These are phyloP conservation scores for Turdus rufiventris DNA, from an alignment of 2,113 vertebrate species.

Conservation along the genomic window DNA sequence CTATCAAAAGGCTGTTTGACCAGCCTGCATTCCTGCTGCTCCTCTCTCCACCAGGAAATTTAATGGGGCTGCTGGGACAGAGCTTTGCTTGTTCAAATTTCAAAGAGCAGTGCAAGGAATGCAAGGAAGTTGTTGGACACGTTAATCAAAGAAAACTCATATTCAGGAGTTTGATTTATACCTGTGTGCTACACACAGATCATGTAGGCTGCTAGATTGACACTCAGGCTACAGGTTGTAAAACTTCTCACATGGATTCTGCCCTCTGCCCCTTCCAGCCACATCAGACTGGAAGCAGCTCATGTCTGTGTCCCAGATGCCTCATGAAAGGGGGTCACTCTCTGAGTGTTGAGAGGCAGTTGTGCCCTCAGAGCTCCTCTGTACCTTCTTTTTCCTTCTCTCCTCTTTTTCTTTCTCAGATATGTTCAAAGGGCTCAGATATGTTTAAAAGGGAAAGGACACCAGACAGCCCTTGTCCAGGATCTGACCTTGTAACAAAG, in stretches of 20 bases:
- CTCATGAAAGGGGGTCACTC: not conserved
- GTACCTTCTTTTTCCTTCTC: not conserved
- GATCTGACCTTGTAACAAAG: not conserved
- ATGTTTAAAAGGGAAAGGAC: not conserved
- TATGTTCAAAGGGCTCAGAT: not conserved
- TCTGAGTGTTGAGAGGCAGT: not conserved
- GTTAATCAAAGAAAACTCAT: conserved; percentile 27
- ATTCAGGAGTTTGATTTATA: conserved; percentile 31
- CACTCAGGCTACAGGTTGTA: not conserved
- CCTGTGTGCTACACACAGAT: not conserved
- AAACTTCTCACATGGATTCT: not conserved
- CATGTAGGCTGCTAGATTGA: not conserved
- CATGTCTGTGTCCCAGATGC: not conserved
- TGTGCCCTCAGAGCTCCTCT: not conserved
- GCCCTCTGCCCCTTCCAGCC: conserved; percentile 19
- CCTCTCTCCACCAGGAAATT: not conserved
- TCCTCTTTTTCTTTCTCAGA: not conserved
- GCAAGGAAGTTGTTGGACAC: conserved; percentile 26
- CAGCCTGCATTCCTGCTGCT: conserved; percentile 14
- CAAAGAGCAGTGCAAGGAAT: conserved; percentile 34
- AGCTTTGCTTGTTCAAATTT: conserved; percentile 32
- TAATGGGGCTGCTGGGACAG: conserved; percentile 29
- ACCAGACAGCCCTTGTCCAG: not conserved
- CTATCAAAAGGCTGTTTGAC: conserved; percentile 32
- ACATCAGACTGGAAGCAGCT: not conserved